Conservation (phyloP, 2,113 vertebrate species). For the Mohoua ochrocephala region DNA sequence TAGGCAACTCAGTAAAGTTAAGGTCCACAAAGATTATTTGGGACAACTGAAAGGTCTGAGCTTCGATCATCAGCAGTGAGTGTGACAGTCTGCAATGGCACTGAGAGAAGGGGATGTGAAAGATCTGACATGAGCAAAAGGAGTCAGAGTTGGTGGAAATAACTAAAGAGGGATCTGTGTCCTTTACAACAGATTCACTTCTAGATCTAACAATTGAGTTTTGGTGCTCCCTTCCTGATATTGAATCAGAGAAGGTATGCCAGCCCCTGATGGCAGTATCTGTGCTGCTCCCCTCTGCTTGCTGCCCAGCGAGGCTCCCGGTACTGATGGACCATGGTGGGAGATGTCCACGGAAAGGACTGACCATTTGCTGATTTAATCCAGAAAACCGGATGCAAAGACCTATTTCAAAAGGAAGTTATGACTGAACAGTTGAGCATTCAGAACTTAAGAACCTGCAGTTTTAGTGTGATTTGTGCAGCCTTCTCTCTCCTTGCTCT, state of each 20-base stretch:
- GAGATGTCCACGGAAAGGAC: background rate
- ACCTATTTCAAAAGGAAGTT: background rate
- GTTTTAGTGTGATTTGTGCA: background rate
- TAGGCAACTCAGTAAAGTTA: background rate
- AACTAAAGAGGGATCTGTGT: background rate
- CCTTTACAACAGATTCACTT: background rate
- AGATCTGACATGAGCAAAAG: background rate
- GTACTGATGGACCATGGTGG: background rate
- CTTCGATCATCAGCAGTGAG: background rate
- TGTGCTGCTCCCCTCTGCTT: accelerated
- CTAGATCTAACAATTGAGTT: background rate
- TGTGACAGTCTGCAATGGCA: background rate
- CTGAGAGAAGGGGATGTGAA: background rate
- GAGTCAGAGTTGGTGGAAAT: background rate
- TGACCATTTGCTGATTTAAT: background rate
- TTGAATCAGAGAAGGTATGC: background rate
- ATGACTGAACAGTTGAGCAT: background rate
- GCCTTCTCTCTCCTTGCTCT: background rate
- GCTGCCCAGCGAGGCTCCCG: background rate
- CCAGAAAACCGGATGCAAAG: background rate
- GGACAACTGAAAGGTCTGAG: background rate
- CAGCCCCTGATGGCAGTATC: background rate
- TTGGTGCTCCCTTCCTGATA: background rate
- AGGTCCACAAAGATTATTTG: background rate
- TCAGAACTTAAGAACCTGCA: background rate